Evolutionary conservation across 2,113 vertebrate species (phyloP), one percentile per base, ranked within the genome.

Genomic region (Oplegnathus fasciatus): DNA sequence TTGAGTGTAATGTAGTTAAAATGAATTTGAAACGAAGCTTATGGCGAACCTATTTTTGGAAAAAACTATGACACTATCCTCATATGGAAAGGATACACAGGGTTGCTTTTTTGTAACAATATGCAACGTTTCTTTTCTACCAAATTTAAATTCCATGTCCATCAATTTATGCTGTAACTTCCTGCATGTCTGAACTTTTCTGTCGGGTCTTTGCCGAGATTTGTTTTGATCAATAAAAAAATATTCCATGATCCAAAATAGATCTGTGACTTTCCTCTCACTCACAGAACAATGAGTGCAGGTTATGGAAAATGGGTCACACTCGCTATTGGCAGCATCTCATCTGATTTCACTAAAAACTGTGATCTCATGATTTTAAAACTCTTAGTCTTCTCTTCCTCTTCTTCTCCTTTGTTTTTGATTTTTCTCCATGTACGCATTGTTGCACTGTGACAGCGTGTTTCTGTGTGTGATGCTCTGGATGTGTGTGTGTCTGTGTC

Each of bases 271-370:
- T 57, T 75, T 20, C 46, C 42, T 73, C 30, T 78, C 55, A 70
- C 40, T 65, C 66, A 40, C 81, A 74, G 75, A 85, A 83, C 71
- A 72, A 57, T 67, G 42, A 57, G 66, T 20, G 67, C 74, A 88
- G 50, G 66, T 72, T 68, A 20, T 34, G 10, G 37, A 76, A 88
- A 90, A 89, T 87, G 61, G 86, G 89, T 84, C 89, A 83, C 22
- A 42, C 64, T 78, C 44, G 28, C 40, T 52, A 30, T 73, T 71
- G 71, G 32, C 57, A 79, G 30, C 13, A 48, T 66, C 75, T 85
- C 40, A 61, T 69, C 34, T 18, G 42, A 55, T 78, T 82, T 57
- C 26, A 20, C 79, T 40, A 30, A 32, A 40, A 80, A 40, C 24
- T 62, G 28, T 42, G 18, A 42, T 57, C 30, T 58, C 30, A 7